Evolutionary conservation across 2,888 invertebrate genomes (phyloP), one percentile per base, ranked within the genome.

Genomic region (Zygaena filipendulae): DNA sequence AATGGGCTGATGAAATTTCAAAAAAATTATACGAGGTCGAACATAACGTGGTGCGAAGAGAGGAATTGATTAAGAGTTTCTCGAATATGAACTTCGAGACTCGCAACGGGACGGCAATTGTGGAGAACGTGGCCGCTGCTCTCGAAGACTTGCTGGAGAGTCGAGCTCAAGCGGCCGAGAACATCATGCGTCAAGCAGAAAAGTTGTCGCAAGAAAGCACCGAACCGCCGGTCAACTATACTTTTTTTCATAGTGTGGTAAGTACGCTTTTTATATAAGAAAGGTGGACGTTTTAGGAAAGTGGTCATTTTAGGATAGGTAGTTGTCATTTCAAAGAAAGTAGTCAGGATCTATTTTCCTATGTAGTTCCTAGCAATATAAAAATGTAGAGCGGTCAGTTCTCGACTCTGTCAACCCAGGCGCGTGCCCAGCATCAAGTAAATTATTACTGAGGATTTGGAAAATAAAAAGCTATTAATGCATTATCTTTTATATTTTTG

Each of bases 1-100:
- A 47, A 39, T 79, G 79, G 79, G 77, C 79, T 0, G 30, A 56
- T 28, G 47, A 56, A 29, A 62, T 77, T 45, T 66, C 67, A 2
- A 45, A 55, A 7, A 54, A 46, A 23, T 34, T 79, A 2, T 42
- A 46, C 14, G 49, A 61, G 19, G 61, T 51, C 23, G 71, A 77
- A 36, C 42, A 50, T 4, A 47, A 47, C 9, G 62, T 75, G 4
- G 71, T 74, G 0, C 63, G 62, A 2, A 46, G 60, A 33, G 55
- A 60, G 2, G 46, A 56, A 2, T 40, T 79, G 2, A 25, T 60
- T 5, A 58, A 64, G 29, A 54, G 62, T 11, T 75, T 74, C 36
- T 45, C 52, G 0, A 54, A 62, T 22, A 41, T 66, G 2, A 68
- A 60, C 28, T 53, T 53, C 26, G 62, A 60, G 27, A 34, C 41